Conservation (phyloP, 2,113 vertebrate genomes). For the Rhabdornis inornatus region DNA sequence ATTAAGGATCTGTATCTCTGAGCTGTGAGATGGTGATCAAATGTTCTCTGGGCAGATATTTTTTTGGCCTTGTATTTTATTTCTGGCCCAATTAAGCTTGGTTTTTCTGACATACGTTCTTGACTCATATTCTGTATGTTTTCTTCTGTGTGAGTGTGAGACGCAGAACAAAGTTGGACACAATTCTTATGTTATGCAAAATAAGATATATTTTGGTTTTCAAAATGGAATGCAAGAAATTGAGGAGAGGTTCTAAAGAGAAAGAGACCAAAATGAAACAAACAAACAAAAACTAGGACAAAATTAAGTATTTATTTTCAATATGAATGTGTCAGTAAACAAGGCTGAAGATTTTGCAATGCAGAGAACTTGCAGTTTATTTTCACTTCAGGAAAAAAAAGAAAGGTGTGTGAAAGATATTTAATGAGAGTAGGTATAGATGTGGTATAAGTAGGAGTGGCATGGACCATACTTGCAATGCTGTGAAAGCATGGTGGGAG, state of each 20-base stretch:
- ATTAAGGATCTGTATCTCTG: not conserved
- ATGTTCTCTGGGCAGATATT: not conserved
- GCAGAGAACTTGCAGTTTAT: not conserved
- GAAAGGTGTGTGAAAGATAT: not conserved
- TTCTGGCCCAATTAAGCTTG: not conserved
- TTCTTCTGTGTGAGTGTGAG: not conserved
- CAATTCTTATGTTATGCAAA: not conserved
- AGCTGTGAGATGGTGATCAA: not conserved
- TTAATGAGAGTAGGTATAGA: not conserved
- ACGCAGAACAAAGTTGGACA: not conserved
- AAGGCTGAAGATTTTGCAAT: constrained; percentile 2
- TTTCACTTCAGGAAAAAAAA: not conserved
- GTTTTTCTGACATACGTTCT: not conserved
- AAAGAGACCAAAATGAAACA: not conserved
- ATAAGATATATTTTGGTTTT: not conserved
- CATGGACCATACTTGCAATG: not conserved
- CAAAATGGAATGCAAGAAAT: not conserved
- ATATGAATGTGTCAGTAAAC: not conserved
- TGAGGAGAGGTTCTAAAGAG: not conserved
- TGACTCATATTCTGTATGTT: not conserved
- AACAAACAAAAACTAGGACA: not conserved
- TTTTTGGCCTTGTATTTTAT: not conserved
- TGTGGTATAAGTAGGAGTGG: not conserved
- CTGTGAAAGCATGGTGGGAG: not conserved
- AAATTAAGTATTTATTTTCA: not conserved